phyloP scores from a whole-genome alignment of 2,888 invertebrate genomes.

The Spodoptera littoralis region DNA sequence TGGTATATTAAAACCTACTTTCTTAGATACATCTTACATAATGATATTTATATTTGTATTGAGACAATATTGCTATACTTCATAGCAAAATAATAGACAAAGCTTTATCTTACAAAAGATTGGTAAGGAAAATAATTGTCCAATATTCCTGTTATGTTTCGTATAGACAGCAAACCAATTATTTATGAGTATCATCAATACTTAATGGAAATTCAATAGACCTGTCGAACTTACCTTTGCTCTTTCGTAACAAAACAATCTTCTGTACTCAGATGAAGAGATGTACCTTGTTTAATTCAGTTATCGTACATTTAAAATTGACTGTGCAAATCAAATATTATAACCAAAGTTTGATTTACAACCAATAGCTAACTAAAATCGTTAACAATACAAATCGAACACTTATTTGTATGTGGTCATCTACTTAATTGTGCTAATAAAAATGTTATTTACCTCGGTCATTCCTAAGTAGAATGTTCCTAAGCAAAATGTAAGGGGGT shows the following conservation, averaged over 20 bases:
- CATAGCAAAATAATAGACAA: conserved; percentile 2
- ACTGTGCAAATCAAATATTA: background rate
- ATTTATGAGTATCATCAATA: conserved; percentile 18
- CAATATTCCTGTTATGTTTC: background rate
- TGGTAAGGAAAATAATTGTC: too few species aligned
- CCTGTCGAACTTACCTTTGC: conserved; percentile 5
- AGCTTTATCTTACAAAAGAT: background rate
- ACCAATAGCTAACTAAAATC: too few species aligned
- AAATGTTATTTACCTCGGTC: too few species aligned
- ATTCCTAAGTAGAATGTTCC: too few species aligned
- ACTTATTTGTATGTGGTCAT: too few species aligned
- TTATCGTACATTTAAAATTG: background rate
- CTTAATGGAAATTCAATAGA: conserved; percentile 21
- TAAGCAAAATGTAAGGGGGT: too few species aligned
- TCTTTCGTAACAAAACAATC: conserved; percentile 10
- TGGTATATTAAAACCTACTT: too few species aligned
- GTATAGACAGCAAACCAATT: conserved; percentile 9
- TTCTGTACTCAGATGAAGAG: conserved; percentile 11
- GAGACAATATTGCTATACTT: background rate
- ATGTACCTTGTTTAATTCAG: conserved; percentile 5
- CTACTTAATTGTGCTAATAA: too few species aligned
- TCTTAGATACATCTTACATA: too few species aligned
- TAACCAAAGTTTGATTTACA: too few species aligned
- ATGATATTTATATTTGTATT: background rate
- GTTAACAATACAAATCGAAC: too few species aligned